These are phyloP conservation scores for Eilema griseolum DNA, from an alignment of 2,888 invertebrate genomes.

Conservation along the genomic window DNA sequence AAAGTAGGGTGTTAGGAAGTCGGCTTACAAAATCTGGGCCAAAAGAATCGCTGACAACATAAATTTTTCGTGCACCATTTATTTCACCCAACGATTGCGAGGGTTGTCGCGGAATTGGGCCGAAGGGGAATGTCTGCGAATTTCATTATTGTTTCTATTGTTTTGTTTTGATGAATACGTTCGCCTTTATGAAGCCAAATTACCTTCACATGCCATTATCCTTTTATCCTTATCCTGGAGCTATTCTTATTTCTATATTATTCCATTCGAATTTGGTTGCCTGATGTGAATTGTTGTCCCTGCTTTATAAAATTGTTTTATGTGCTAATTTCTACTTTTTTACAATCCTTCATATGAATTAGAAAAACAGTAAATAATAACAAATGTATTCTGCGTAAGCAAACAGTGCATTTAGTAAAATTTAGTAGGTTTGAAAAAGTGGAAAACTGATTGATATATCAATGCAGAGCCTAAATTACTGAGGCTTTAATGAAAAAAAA, in stretches of 20 bases:
- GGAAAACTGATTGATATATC: too few species aligned
- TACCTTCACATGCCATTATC: constrained; percentile 34
- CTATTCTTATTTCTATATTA: constrained; percentile 21
- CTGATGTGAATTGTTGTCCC: background rate
- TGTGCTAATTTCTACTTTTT: background rate
- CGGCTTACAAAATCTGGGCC: constrained; percentile 57
- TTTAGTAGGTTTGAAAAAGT: too few species aligned
- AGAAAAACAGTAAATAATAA: background rate
- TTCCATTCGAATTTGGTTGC: constrained; percentile 24
- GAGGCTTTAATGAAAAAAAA: too few species aligned
- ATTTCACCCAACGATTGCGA: constrained; percentile 74
- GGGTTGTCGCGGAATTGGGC: constrained; percentile 61
- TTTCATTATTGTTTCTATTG: constrained; percentile 45
- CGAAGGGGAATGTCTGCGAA: constrained; percentile 54
- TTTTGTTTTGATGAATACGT: constrained; percentile 51
- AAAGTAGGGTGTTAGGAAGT: constrained; percentile 40
- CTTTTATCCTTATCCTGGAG: constrained; percentile 22
- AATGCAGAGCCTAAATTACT: too few species aligned
- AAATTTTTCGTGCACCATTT: constrained; percentile 82
- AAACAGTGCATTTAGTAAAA: background rate
- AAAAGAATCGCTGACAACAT: constrained; percentile 69
- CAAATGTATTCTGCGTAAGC: too few species aligned
- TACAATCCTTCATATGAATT: background rate
- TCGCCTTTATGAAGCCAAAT: constrained; percentile 42
- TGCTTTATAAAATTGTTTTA: background rate